Base-by-base conservation (phyloP, 2,797 vertebrate genomes). In the Uromys caudimaculatus region DNA sequence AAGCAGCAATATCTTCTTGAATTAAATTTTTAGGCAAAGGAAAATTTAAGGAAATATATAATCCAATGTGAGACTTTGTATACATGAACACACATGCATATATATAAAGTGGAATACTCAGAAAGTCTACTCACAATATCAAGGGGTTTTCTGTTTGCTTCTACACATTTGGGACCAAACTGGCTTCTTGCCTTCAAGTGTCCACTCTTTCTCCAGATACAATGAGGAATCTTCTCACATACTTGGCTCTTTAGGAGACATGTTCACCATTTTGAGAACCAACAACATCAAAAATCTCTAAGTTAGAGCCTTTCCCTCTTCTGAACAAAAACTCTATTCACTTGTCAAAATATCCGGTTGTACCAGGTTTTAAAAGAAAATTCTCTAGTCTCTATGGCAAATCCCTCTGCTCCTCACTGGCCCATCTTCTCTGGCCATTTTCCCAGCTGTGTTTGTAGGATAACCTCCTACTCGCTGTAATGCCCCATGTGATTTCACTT, bases 1-100 rank as follows among this genome's bases (percentile, higher is more conserved):
- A 17, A 93, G 67, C 41, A 88, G 23, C 29, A 78, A 11, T 76
- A 9, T 94, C 60, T 94, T 95, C 78, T 86, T 83, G 44, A 83
- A 87, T 73, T 87, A 41, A 47, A 87, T 6, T 89, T 95, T 67
- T n/a, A 90, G 11, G 19, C 9, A 52, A 93, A 96, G 50, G 35
- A 17, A 79, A 85, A 62, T 87, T 50, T 90, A 92, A 91, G 41
- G 8, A 50, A 75, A 52, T 47, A 47, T 8, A 76, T 73, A 75
- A 64, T 44, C 32, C 87, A 93, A 14, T 58, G 10, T 79, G 3
- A 95, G 3, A 67, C 19, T 27, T 21, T 64, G 41, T 85, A 38
- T 38, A 71, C 50, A 71, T 54, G 56, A 23, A 67, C 3, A 67
- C 11, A 67, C 41, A 35, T 6, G 0, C 16, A 27, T 12, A 54